Evolutionary conservation across 2,797 vertebrate genomes (phyloP).

Genomic region (Alouatta caraya): DNA sequence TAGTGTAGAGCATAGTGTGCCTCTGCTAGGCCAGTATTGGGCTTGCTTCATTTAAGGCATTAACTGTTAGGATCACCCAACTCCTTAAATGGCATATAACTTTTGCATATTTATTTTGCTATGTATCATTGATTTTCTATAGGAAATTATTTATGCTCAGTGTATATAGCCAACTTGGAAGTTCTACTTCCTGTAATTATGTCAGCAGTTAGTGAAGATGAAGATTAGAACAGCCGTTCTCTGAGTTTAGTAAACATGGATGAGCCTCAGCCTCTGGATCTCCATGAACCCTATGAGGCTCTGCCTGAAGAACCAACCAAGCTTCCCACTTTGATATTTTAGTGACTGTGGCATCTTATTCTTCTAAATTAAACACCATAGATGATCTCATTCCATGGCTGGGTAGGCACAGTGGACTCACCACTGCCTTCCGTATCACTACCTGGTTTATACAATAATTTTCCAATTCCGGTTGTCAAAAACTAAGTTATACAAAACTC

Average conservation of each 20-base stretch:
- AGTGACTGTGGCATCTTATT: background rate
- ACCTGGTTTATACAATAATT: background rate
- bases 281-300: background rate
- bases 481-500: background rate
- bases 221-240: background rate
- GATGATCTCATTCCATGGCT: background rate
- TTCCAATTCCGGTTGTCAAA: background rate
- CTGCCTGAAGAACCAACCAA: background rate
- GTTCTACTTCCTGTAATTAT: background rate
- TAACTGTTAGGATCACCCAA: background rate
- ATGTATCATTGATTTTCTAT: background rate
- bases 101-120: background rate
- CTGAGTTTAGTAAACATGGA: background rate
- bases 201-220: background rate
- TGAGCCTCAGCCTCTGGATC: background rate
- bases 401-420: background rate
- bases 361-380: slow-evolving; percentile 12
- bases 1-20: background rate
- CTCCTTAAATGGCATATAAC: background rate
- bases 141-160: background rate
- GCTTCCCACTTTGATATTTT: background rate
- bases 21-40: background rate
- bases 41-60: background rate
- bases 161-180: background rate
- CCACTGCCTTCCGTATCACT: background rate